These are phyloP conservation scores for Odocoileus virginianus DNA, from an alignment of 2,113 vertebrate genomes.

Conservation along the genomic window DNA sequence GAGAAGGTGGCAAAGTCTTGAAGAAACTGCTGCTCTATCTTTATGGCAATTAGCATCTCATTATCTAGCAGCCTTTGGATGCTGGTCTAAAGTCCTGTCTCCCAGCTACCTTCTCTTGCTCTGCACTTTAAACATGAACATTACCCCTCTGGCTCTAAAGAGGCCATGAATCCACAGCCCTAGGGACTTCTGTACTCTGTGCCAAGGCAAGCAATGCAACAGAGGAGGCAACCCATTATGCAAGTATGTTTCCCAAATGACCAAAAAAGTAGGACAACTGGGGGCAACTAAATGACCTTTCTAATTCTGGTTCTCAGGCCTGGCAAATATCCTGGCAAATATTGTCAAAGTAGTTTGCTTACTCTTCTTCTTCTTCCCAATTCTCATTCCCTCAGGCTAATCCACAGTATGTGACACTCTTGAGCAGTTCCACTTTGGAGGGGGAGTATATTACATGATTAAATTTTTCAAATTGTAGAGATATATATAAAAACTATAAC, in stretches of 20 bases:
- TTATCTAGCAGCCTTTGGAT: background rate
- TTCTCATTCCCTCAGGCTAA: background rate
- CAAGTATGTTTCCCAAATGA: background rate
- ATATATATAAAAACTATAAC: background rate
- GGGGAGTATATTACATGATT: background rate
- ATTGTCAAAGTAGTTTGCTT: background rate
- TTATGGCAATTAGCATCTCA: background rate
- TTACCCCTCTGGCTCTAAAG: conserved; percentile 42
- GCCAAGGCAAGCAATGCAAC: background rate
- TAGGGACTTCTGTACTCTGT: background rate
- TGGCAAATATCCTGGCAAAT: background rate
- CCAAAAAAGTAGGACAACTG: background rate
- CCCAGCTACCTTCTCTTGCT: conserved; percentile 32
- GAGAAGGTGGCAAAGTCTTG: background rate
- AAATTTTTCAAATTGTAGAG: background rate
- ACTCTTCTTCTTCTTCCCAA: background rate
- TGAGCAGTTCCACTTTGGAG: background rate
- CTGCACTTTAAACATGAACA: background rate
- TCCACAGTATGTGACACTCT: background rate
- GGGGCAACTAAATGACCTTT: background rate
- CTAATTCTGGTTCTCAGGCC: background rate
- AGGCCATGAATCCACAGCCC: fast-evolving
- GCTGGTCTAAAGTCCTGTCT: background rate
- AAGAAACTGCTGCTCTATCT: background rate
- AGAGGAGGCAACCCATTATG: conserved; percentile 13